Percentiles rank a stretch among this genome's conserved stretches.
phyloP scores from a whole-genome alignment of 2,797 vertebrate genomes.

The Siniperca undulata region DNA sequence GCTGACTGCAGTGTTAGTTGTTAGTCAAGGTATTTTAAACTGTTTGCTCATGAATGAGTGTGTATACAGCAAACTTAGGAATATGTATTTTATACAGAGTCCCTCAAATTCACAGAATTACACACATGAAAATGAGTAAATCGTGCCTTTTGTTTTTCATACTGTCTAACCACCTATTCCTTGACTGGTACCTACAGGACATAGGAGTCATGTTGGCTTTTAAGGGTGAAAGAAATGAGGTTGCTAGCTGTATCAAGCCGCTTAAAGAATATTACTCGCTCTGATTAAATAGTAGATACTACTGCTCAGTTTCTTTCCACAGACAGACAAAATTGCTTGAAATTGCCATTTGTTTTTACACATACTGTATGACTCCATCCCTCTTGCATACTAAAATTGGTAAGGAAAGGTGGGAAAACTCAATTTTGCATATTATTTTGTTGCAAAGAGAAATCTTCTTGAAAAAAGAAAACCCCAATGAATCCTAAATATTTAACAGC shows the following conservation, averaged over 20 bases:
- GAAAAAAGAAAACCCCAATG: background rate
- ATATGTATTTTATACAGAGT: background rate
- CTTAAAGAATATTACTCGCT: conserved; percentile 26
- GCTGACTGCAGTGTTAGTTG: conserved; percentile 1
- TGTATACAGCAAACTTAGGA: too few species aligned
- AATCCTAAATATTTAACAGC: background rate
- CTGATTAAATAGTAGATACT: background rate
- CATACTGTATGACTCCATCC: background rate
- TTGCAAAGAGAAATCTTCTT: too few species aligned
- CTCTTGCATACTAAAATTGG: background rate
- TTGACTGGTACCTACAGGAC: background rate
- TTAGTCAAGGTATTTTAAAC: background rate
- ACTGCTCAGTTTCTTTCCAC: background rate
- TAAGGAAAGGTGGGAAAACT: background rate
- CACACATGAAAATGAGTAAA: background rate
- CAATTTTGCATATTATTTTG: too few species aligned
- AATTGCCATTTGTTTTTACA: background rate
- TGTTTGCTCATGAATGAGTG: background rate
- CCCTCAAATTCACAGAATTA: background rate
- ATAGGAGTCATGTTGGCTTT: conserved; percentile 6
- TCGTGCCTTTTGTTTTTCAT: background rate
- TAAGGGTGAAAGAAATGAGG: conserved; percentile 19
- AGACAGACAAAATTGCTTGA: background rate
- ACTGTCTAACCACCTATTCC: background rate
- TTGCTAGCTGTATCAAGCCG: conserved; percentile 18